Conservation (phyloP, 2,113 vertebrate genomes). For the Coracopsis vasa region DNA sequence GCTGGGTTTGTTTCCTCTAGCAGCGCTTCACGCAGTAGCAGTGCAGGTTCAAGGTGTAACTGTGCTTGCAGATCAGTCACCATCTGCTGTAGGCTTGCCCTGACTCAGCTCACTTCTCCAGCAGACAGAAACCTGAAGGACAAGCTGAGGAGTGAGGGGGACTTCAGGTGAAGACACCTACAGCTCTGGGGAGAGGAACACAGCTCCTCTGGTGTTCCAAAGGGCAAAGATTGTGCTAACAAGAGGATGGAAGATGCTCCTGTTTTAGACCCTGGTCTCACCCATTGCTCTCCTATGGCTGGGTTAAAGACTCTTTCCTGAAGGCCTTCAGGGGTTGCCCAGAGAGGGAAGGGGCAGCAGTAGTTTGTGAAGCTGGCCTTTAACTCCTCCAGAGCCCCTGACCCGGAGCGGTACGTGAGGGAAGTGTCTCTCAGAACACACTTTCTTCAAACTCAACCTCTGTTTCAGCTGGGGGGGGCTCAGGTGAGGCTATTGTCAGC, state of each 20-base stretch:
- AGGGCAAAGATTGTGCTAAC: not conserved
- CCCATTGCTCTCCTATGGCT: not conserved
- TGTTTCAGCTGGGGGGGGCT: not conserved
- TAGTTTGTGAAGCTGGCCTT: not conserved
- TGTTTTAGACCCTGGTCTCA: not conserved
- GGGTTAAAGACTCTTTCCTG: not conserved
- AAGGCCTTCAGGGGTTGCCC: not conserved
- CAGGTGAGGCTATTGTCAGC: not conserved
- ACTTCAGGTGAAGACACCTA: not conserved
- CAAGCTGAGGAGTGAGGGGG: not conserved
- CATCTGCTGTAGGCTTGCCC: not conserved
- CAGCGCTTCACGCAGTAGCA: not conserved
- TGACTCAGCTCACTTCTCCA: not conserved
- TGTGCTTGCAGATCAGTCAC: not conserved
- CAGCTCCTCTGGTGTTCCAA: not conserved
- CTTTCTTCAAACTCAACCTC: constrained; percentile 9
- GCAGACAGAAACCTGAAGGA: not conserved
- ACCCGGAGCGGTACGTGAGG: not conserved
- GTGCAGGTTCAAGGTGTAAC: not conserved
- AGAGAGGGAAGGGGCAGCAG: not conserved
- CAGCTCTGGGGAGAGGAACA: not conserved
- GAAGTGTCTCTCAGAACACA: not conserved
- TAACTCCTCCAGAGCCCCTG: not conserved
- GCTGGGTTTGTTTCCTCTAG: not conserved
- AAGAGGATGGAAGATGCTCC: not conserved